A percentile compares a stretch with the other conserved stretches of the same genome.
Evolutionary conservation across 2,113 vertebrate species (phyloP).

Genomic region (Lanius collurio): DNA sequence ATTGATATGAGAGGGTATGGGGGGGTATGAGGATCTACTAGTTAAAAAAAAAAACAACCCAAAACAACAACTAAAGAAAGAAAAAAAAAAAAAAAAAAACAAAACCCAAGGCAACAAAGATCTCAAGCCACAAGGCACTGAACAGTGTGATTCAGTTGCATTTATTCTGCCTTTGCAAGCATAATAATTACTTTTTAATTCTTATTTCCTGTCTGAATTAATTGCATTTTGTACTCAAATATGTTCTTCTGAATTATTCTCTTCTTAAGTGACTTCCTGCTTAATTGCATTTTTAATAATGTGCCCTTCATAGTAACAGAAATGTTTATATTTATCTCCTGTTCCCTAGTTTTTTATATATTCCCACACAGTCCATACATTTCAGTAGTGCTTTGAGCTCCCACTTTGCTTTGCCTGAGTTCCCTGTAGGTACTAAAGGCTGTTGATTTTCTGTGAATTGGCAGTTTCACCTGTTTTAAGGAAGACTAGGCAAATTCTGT

Average conservation of each 20-base stretch:
- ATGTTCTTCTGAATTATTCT: not conserved
- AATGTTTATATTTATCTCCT: not conserved
- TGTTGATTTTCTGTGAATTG: not conserved
- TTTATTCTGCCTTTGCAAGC: not conserved
- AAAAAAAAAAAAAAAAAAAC: too few relatives aligned
- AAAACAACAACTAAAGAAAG: too few relatives aligned
- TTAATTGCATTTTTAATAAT: not conserved
- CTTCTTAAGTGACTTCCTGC: not conserved
- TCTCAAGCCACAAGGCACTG: not conserved
- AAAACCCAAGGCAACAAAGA: not conserved
- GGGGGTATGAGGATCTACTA: not conserved
- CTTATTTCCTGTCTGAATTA: constrained; percentile 2
- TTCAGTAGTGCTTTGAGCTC: not conserved
- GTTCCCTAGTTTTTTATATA: not conserved
- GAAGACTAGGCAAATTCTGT: not conserved
- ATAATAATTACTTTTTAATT: not conserved
- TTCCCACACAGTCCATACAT: not conserved
- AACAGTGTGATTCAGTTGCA: not conserved
- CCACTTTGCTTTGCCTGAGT: not conserved
- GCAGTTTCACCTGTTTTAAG: not conserved
- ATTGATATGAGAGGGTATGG: constrained; percentile 19
- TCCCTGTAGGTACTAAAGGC: not conserved
- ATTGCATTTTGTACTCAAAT: not conserved
- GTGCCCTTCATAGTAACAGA: not conserved
- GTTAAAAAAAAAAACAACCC: not conserved